phyloP scores from a whole-genome alignment of 1,140 invertebrate species.

The Saccostrea cuccullata region DNA sequence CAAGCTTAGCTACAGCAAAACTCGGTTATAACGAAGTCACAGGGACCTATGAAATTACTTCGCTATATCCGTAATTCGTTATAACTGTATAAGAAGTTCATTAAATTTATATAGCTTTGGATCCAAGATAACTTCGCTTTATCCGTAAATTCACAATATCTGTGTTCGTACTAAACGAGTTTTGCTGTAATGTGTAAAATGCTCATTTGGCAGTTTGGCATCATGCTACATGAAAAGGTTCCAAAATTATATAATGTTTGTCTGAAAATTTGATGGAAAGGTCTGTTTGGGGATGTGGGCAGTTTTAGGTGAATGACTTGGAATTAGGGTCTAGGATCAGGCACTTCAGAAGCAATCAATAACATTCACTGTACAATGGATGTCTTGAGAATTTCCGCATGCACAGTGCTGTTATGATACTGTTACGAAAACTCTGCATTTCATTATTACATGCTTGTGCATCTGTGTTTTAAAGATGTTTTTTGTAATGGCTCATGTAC shows the following conservation, averaged over 20 bases:
- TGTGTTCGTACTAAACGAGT: too few relatives aligned
- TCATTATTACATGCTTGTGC: neutral
- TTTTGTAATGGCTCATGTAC: neutral
- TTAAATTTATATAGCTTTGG: too few relatives aligned
- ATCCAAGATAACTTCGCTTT: too few relatives aligned
- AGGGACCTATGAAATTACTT: too few relatives aligned
- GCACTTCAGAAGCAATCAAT: neutral
- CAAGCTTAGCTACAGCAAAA: neutral
- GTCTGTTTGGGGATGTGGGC: neutral
- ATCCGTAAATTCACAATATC: too few relatives aligned
- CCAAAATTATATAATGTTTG: neutral
- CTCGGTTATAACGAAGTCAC: too few relatives aligned
- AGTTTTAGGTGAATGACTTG: conserved; percentile 31
- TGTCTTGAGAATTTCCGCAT: conserved; percentile 19
- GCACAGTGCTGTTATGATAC: neutral
- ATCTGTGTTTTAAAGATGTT: conserved; percentile 24
- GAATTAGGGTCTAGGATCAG: conserved; percentile 3
- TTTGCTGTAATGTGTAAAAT: neutral
- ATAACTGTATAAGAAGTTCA: too few relatives aligned
- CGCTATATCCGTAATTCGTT: too few relatives aligned
- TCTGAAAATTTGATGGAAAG: conserved; percentile 24
- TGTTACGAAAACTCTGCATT: conserved; percentile 17
- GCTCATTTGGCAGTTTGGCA: conserved; percentile 5
- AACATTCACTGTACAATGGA: conserved; percentile 27
- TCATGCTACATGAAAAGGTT: neutral